Percentiles rank a stretch among this genome's conserved stretches.
Conservation (phyloP, 1,140 invertebrate genomes). For the Aphis craccivora region DNA sequence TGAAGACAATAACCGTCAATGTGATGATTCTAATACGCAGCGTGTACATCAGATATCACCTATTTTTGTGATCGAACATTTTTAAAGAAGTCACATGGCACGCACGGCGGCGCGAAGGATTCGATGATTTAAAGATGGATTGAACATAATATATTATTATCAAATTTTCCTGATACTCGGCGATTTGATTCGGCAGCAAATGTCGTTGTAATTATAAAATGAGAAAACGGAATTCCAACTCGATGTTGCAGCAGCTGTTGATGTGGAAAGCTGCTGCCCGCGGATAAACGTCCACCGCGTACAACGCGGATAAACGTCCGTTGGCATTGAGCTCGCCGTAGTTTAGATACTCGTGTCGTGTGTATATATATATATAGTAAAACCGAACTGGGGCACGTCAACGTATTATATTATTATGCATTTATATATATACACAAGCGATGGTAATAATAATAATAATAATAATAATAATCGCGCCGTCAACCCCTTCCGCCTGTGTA, state of each 20-base stretch:
- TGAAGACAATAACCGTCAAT: neutral
- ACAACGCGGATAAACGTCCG: conserved; percentile 34
- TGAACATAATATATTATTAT: neutral
- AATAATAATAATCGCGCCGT: conserved; percentile 51
- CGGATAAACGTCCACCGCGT: neutral
- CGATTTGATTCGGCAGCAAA: neutral
- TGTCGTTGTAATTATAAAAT: neutral
- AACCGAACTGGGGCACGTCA: conserved; percentile 49
- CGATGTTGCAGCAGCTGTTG: neutral
- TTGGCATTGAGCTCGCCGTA: conserved; percentile 37
- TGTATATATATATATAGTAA: conserved; percentile 4
- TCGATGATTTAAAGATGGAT: neutral
- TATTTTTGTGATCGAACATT: neutral
- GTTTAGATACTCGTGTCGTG: neutral
- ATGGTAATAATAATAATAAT: neutral
- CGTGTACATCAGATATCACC: too few species aligned
- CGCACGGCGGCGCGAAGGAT: neutral
- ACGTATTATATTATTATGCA: conserved; percentile 14
- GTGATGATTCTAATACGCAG: neutral
- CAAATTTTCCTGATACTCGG: neutral
- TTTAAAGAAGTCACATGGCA: neutral
- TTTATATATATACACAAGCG: neutral
- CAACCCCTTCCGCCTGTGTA: neutral
- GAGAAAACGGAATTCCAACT: conserved; percentile 16
- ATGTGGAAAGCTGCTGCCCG: neutral